phyloP scores from a whole-genome alignment of 2,113 vertebrate genomes.

The Centropus unirufus region DNA sequence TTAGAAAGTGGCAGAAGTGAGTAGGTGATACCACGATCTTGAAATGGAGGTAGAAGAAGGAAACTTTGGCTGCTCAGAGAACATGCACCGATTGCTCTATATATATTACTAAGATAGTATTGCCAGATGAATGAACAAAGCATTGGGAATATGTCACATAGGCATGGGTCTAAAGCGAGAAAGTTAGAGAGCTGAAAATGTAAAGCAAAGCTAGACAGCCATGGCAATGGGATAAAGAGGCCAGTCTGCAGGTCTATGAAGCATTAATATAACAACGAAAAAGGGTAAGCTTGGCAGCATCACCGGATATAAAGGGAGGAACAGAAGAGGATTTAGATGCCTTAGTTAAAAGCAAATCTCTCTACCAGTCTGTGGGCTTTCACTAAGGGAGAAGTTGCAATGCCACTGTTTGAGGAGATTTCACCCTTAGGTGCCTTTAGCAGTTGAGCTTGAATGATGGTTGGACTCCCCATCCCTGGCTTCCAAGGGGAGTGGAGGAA shows the following conservation, averaged over 20 bases:
- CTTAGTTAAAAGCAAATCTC: conserved; percentile 5
- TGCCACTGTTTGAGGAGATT: background rate
- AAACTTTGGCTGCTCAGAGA: background rate
- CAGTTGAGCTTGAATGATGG: background rate
- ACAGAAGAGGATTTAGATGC: conserved; percentile 35
- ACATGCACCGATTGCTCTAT: background rate
- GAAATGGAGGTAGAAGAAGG: background rate
- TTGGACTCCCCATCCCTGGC: background rate
- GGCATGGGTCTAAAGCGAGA: background rate
- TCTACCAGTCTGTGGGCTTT: background rate
- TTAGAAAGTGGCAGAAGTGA: background rate
- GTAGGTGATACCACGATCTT: background rate
- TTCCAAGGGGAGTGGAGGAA: background rate
- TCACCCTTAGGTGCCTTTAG: background rate
- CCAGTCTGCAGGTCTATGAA: conserved; percentile 45
- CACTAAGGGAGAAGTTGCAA: background rate
- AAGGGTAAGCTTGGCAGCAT: conserved; percentile 11
- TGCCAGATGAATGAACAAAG: background rate
- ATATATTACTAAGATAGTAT: conserved; percentile 12
- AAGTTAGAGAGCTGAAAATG: conserved; percentile 27
- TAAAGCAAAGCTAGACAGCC: conserved; percentile 31
- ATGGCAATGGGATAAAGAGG: conserved; percentile 43
- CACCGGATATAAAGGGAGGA: conserved; percentile 9
- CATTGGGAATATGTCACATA: background rate
- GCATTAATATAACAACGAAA: conserved; percentile 27